Conservation (phyloP, 1,140 invertebrate species). For the Drosophila mayri region DNA sequence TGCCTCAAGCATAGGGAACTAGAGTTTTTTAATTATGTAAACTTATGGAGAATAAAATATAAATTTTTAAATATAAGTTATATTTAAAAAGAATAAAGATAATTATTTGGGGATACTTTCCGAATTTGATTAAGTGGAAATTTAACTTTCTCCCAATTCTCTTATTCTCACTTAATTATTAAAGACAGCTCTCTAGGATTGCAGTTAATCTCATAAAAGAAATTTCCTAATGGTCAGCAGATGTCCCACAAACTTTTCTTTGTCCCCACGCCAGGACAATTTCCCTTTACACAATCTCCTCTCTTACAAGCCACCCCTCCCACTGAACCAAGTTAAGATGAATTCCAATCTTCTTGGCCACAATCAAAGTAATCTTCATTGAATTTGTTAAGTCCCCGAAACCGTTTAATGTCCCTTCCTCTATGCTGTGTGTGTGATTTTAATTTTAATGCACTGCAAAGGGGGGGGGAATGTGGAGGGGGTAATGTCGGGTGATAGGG, state of each 20-base stretch:
- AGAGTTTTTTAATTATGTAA: not conserved
- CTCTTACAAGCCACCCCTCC: not conserved
- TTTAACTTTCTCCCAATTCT: no score
- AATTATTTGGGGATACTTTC: no score
- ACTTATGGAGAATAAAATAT: not conserved
- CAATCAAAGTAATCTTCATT: conserved; percentile 54
- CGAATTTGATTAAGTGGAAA: no score
- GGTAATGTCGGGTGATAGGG: conserved; percentile 6
- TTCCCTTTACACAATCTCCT: not conserved
- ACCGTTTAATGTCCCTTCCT: conserved; percentile 18
- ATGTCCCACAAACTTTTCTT: conserved; percentile 6
- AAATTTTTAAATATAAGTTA: no score
- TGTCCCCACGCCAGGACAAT: not conserved
- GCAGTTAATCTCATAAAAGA: conserved; percentile 7
- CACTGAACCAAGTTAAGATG: not conserved
- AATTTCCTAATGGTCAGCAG: conserved; percentile 8
- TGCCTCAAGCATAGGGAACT: not conserved
- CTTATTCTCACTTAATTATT: not conserved
- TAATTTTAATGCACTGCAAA: conserved; percentile 51
- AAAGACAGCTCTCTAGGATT: not conserved
- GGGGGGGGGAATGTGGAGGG: not conserved
- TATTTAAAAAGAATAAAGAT: no score
- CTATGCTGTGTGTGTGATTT: conserved; percentile 13
- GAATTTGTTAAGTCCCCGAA: conserved; percentile 43
- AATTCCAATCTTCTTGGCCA: conserved; percentile 22